Evolutionary conservation across 2,888 invertebrate genomes (phyloP).

Genomic region (Plusia festucae): DNA sequence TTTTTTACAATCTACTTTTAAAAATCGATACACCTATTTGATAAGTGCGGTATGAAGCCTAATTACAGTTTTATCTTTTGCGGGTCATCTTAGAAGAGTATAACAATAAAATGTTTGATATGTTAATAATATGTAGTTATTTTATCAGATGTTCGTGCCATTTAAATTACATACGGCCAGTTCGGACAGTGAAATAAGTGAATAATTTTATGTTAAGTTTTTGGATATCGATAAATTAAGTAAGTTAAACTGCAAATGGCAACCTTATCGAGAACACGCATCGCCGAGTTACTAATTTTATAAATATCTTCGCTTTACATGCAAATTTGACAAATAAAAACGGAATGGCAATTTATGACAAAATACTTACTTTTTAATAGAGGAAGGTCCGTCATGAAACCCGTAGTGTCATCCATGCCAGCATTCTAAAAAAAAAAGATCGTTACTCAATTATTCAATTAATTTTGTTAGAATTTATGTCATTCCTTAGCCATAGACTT

Average conservation of each 20-base stretch:
- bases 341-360: background rate
- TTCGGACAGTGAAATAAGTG: conserved; percentile 29
- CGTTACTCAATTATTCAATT: background rate
- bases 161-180: conserved; percentile 61
- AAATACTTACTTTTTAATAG: conserved; percentile 95
- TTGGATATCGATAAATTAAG: conserved; percentile 31
- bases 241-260: conserved; percentile 18
- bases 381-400: conserved; percentile 97
- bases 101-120: conserved; percentile 84
- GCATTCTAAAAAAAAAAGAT: conserved; percentile 91
- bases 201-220: conserved; percentile 30
- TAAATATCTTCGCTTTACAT: conserved; percentile 20
- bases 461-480: too few species aligned
- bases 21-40: conserved; percentile 86
- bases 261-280: conserved; percentile 12
- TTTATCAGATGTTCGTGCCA: conserved; percentile 63
- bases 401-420: conserved; percentile 95
- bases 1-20: conserved; percentile 84
- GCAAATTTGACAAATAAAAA: conserved; percentile 8
- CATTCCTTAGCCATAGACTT: too few species aligned
- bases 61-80: conserved; percentile 85
- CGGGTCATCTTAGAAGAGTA: conserved; percentile 78
- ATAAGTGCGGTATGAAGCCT: conserved; percentile 84
- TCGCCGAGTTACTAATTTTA: conserved; percentile 16
- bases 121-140: conserved; percentile 82